These are phyloP conservation scores for Helarctos malayanus DNA, from an alignment of 2,797 vertebrate species.

Conservation along the genomic window DNA sequence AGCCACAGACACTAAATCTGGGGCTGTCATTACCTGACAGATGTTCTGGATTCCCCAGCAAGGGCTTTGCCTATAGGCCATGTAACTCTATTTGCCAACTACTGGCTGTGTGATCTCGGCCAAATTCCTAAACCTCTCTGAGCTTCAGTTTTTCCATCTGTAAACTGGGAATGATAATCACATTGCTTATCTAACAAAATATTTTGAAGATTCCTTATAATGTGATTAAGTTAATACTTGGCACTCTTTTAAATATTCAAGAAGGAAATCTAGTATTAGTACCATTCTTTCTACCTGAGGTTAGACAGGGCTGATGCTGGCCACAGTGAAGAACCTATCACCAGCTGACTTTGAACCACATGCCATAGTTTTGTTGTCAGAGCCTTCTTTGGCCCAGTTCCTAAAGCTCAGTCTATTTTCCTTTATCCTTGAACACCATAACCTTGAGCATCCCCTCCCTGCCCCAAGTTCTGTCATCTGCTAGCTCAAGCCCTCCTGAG, in stretches of 20 bases:
- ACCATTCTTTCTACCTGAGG: background rate
- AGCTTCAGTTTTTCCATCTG: background rate
- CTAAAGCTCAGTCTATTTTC: background rate
- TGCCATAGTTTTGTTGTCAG: background rate
- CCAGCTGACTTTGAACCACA: background rate
- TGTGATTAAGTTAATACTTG: background rate
- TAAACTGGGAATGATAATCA: background rate
- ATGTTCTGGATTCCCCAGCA: background rate
- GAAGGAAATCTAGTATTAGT: background rate
- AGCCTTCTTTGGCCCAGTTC: background rate
- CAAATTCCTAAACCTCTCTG: background rate
- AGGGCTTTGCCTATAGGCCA: background rate
- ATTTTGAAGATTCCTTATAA: background rate
- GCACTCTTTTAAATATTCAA: background rate
- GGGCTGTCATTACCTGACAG: background rate
- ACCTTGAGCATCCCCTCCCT: background rate
- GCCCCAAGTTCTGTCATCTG: background rate
- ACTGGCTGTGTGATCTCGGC: background rate
- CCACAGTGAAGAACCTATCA: background rate
- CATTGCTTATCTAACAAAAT: background rate
- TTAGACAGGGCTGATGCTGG: background rate
- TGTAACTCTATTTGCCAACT: background rate
- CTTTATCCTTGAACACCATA: background rate
- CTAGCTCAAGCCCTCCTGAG: background rate
- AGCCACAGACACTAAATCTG: background rate